phyloP scores from a whole-genome alignment of 2,888 invertebrate species.

The Drosophila mayaguana region DNA sequence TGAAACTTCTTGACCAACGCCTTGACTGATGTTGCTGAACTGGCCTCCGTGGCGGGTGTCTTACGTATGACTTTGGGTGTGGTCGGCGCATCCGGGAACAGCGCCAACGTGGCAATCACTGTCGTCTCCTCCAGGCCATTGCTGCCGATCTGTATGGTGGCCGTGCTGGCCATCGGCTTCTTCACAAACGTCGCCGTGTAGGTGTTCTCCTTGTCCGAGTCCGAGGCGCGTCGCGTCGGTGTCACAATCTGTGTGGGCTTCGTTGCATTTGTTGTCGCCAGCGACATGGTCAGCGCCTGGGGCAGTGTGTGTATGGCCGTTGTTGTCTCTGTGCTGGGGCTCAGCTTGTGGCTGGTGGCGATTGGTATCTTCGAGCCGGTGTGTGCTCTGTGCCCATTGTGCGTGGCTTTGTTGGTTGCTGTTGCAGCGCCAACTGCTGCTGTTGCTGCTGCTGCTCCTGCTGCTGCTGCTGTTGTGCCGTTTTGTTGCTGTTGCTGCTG shows the following conservation, averaged over 20 bases:
- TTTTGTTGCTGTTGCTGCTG: slow-evolving; percentile 31
- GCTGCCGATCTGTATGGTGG: slow-evolving; percentile 73
- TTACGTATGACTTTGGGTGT: slow-evolving; percentile 89
- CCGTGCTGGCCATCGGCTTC: slow-evolving; percentile 70
- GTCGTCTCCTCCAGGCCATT: slow-evolving; percentile 67
- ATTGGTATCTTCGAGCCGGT: slow-evolving; percentile 59
- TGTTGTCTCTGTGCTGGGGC: slow-evolving; percentile 59
- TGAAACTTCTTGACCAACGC: slow-evolving; percentile 85
- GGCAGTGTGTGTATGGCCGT: slow-evolving; percentile 72
- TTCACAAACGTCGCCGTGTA: slow-evolving; percentile 80
- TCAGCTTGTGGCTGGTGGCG: slow-evolving; percentile 53
- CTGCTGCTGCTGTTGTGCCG: slow-evolving; percentile 20
- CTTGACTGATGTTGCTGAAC: slow-evolving; percentile 85
- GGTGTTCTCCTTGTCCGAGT: slow-evolving; percentile 84
- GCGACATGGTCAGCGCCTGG: slow-evolving; percentile 54
- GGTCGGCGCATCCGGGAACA: slow-evolving; percentile 88
- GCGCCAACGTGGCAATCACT: slow-evolving; percentile 74
- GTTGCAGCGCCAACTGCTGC: slow-evolving; percentile 24
- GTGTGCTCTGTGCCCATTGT: slow-evolving; percentile 53
- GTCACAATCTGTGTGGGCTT: slow-evolving; percentile 70
- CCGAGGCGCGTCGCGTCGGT: slow-evolving; percentile 78
- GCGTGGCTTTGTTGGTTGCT: slow-evolving; percentile 43
- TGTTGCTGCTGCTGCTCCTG: slow-evolving; percentile 25
- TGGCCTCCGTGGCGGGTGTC: slow-evolving; percentile 86
- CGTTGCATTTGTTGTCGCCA: slow-evolving; percentile 41